Percentiles rank a stretch among this genome's conserved stretches.
Conservation (phyloP, 2,113 vertebrate genomes). For the Capreolus pygargus region DNA sequence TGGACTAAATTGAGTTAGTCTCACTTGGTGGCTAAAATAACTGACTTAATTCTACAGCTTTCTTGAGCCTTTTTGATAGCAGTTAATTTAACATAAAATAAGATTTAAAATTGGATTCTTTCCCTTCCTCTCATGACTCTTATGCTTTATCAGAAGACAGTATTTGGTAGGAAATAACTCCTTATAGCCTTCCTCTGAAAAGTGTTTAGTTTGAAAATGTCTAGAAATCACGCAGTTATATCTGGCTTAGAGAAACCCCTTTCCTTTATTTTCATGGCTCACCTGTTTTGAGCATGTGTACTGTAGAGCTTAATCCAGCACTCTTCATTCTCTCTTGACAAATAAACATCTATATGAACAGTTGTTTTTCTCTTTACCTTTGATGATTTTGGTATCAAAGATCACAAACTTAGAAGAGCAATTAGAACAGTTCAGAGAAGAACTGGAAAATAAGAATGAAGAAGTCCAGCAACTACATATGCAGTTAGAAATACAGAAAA, state of each 20-base stretch:
- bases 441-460: slow-evolving; percentile 98
- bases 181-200: neutral
- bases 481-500: slow-evolving; percentile 98
- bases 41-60: neutral
- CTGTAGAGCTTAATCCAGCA: neutral
- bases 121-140: neutral
- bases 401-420: slow-evolving; percentile 97
- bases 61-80: slow-evolving; percentile 6
- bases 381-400: slow-evolving; percentile 79
- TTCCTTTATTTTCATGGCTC: neutral
- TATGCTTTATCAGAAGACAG: neutral
- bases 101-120: neutral
- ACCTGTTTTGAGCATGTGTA: neutral
- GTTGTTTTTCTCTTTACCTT: slow-evolving; percentile 3
- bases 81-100: slow-evolving; percentile 14
- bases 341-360: neutral
- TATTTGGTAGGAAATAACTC: neutral
- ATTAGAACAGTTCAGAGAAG: slow-evolving; percentile 96
- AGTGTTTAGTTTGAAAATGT: neutral
- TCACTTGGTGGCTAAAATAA: neutral
- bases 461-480: slow-evolving; percentile 97
- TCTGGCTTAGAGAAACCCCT: neutral
- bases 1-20: neutral
- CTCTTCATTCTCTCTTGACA: neutral
- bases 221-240: neutral